A percentile compares a stretch with the other conserved stretches of the same genome.
phyloP scores from a whole-genome alignment of 2,888 invertebrate species.

The Meliscaeva auricollis region DNA sequence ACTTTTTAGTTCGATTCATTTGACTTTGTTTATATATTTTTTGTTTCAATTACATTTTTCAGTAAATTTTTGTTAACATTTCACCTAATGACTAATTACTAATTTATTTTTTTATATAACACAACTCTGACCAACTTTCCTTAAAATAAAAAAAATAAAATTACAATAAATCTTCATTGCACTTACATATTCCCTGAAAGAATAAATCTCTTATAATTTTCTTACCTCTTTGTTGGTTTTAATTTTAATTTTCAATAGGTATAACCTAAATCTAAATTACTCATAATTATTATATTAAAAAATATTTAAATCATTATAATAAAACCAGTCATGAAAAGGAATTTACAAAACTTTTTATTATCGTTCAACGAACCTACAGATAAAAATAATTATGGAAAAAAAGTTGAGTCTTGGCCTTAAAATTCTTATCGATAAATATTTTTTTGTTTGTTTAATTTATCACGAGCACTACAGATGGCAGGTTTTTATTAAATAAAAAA shows the following conservation, averaged over 20 bases:
- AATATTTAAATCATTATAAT: too few species aligned
- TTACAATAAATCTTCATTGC: not conserved
- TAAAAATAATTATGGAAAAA: too few species aligned
- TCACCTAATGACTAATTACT: conserved; percentile 4
- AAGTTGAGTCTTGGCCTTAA: not conserved
- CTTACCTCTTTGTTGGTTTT: too few species aligned
- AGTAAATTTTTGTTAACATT: conserved; percentile 22
- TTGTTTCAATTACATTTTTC: not conserved
- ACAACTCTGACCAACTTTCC: not conserved
- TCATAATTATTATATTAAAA: too few species aligned
- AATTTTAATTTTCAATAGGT: too few species aligned
- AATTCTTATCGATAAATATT: conserved; percentile 31
- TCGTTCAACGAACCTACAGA: too few species aligned
- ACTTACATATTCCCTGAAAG: too few species aligned
- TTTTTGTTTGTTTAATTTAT: conserved; percentile 49
- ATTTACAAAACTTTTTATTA: too few species aligned
- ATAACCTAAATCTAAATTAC: too few species aligned
- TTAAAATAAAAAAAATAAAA: not conserved
- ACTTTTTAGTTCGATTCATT: conserved; percentile 3
- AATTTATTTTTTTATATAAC: not conserved
- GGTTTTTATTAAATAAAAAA: conserved; percentile 4
- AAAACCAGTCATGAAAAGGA: too few species aligned
- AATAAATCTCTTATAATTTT: too few species aligned
- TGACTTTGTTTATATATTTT: conserved; percentile 5
- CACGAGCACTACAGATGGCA: conserved; percentile 61